phyloP scores from a whole-genome alignment of 2,888 invertebrate species.

The Tanaodytes sp. region DNA sequence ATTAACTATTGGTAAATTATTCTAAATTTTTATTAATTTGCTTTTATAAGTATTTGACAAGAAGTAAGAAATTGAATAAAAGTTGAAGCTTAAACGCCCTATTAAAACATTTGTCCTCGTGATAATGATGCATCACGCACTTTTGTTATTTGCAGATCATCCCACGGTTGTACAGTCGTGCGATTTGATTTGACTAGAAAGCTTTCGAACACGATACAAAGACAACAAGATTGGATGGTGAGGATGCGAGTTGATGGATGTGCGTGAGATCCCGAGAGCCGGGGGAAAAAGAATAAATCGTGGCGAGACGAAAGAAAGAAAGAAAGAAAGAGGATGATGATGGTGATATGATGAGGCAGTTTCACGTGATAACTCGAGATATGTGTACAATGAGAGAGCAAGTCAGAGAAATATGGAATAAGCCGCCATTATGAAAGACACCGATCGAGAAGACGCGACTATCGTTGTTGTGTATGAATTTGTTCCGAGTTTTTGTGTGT shows the following conservation, averaged over 20 bases:
- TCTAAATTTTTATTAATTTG: no score
- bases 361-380: constrained; percentile 51
- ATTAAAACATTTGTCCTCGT: constrained; percentile 37
- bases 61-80: not conserved
- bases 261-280: constrained; percentile 68
- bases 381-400: constrained; percentile 49
- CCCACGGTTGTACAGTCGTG: constrained; percentile 71
- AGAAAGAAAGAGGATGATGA: constrained; percentile 52
- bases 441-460: constrained; percentile 43
- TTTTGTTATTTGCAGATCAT: constrained; percentile 72
- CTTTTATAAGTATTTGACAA: not conserved
- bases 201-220: constrained; percentile 72
- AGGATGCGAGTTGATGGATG: constrained; percentile 72
- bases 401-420: constrained; percentile 40
- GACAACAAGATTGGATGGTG: constrained; percentile 72
- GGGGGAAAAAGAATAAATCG: constrained; percentile 59
- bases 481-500: no score
- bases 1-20: no score
- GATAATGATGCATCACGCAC: constrained; percentile 63
- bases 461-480: constrained; percentile 34
- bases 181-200: constrained; percentile 72
- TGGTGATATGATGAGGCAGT: constrained; percentile 52
- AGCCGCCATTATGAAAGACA: constrained; percentile 53
- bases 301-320: constrained; percentile 60
- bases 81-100: constrained; percentile 22